Base-by-base conservation (phyloP, 2,797 vertebrate genomes). In the Acanthurus leucopareius region DNA sequence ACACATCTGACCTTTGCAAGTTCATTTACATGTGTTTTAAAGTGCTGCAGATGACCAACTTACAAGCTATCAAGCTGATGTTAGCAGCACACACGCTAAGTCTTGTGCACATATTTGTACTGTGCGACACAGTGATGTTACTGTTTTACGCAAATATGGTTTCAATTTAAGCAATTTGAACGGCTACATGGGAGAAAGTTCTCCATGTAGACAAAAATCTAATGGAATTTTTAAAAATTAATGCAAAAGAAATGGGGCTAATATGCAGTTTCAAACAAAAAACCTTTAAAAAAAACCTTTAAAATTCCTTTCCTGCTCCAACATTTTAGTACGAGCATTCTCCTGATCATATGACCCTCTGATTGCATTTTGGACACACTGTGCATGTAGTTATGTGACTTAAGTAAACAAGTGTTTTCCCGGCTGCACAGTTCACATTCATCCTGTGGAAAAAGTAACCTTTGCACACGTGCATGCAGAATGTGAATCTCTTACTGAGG, bases 401-500 rank as follows among this genome's bases (percentile, higher is more conserved):
- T 72, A 11, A 44, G 32, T 20, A 44, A 65, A 62, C 15, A 19
- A 13, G 4, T 45, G 45, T 69, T 15, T 10, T 13, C 22, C 28
- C 75, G 7, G 67, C 62, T 45, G 51, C 44, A 69, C 19, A 25
- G 42, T 22, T 77, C 63, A 19, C n/a, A 69, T 60, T 20, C 40
- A 25, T 20, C 44, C 68, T 60, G 47, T 40, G 25, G 45, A 56
- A 49, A 77, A 54, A 44, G 57, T n/a, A 69, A 56, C n/a, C 32
- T 42, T 28, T 17, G 38, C 28, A 32, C 28, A 32, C 28, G 5
- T 32, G 28, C 28, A 32, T 32, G 28, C 28, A 4, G 28, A 32
- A 32, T 58, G 25, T 64, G 52, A 70, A 80, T 59, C 54, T 73
- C 48, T 77, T 45, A 14, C 28, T 56, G 61, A 66, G 48, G 45